Base-by-base conservation (phyloP, 1,140 invertebrate genomes). In the Scylla paramamosain region DNA sequence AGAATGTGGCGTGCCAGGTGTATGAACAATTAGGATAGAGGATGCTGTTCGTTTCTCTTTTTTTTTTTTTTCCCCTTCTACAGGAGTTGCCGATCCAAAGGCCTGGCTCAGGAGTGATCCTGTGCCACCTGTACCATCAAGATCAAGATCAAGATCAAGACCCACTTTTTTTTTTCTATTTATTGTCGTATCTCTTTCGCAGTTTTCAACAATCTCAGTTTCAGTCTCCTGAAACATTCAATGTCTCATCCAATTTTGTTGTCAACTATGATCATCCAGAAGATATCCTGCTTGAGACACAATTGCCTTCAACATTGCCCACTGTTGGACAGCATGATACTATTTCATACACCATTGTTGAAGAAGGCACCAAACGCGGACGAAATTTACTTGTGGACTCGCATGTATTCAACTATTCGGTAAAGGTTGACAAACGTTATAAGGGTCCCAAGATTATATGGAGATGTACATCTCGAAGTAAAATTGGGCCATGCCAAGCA, bases 401-500 rank as follows among this genome's bases (percentile, higher is more conserved):
- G 46, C 46, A 91, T 48, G 89, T 6, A 91, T 91, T 91, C 89
- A 91, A 6, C 32, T 91, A 91, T 91, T 91, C 89, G 6, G 46
- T 91, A n/a, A 45, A 91, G 89, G 89, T 91, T 28, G 28, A 91
- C 89, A 91, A 91, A 91, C 14, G 39, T 14, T 52, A 29, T 91
- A 91, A 91, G 89, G 89, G 89, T 91, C 52, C 89, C 89, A 91
- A 91, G 89, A 28, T 46, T 52, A 48, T 45, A 91, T 48, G 89
- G 89, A 91, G 89, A 91, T 91, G 89, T 67, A 91, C 89, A 48
- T 91, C 39, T 3, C 39, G 45, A 91, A 31, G 89, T 0, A 52
- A 0, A 48, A 52, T 48, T 91, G 48, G 12, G 52, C 89, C 89
- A 91, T 48, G 89, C 45, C 39, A 91, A 52, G 89, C 8, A 8